Evolutionary conservation across 2,113 vertebrate genomes (phyloP).

Genomic region (Pterocles orientalis): DNA sequence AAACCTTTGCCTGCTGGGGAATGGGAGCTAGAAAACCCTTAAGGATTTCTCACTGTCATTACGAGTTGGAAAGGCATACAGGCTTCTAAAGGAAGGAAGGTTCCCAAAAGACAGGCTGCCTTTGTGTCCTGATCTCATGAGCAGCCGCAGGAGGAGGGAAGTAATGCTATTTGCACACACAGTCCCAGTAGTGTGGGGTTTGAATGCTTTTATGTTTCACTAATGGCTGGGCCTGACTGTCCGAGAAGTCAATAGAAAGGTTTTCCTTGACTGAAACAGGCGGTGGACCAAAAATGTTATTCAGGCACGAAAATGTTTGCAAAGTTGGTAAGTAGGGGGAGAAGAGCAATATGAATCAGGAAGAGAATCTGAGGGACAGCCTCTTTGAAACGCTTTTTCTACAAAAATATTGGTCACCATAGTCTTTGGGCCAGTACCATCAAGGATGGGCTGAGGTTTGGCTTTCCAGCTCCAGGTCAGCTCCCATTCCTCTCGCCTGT

Average conservation of each 20-base stretch:
- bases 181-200: not conserved
- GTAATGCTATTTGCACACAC: conserved; percentile 23
- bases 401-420: not conserved
- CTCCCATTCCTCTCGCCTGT: not conserved
- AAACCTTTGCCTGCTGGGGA: conserved; percentile 45
- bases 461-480: not conserved
- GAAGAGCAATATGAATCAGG: not conserved
- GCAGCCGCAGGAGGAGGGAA: conserved; percentile 19
- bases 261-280: conserved; percentile 32
- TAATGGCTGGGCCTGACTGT: conserved; percentile 4
- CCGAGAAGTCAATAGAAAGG: conserved; percentile 37
- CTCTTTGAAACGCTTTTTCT: not conserved
- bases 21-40: conserved; percentile 45
- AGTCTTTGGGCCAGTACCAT: not conserved
- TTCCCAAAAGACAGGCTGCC: conserved; percentile 35
- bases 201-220: conserved; percentile 8
- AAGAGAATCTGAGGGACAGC: not conserved
- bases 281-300: conserved; percentile 9
- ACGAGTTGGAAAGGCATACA: conserved; percentile 44
- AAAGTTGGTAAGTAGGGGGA: not conserved
- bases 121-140: conserved; percentile 58
- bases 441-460: not conserved
- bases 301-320: not conserved
- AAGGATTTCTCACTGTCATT: conserved; percentile 62
- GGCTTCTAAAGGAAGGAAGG: conserved; percentile 36